phyloP scores from a whole-genome alignment of 1,140 invertebrate genomes.

The Trissolcus basalis region DNA sequence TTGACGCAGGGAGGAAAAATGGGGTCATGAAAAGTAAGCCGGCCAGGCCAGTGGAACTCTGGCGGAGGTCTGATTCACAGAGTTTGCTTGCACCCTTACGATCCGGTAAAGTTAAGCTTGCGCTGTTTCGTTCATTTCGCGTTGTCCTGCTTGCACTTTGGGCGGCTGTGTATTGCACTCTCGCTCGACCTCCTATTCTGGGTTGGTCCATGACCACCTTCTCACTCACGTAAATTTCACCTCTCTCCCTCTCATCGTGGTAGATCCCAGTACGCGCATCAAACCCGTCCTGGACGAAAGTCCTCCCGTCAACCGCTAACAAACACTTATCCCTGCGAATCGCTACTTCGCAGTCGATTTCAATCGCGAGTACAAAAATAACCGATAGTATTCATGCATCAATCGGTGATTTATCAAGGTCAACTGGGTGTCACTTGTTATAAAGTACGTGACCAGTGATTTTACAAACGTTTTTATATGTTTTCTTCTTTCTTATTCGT shows the following conservation, averaged over 20 bases:
- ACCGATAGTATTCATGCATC: constrained; percentile 11
- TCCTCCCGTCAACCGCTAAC: constrained; percentile 61
- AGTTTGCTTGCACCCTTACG: constrained; percentile 25
- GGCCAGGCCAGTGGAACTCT: constrained; percentile 27
- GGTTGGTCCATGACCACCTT: constrained; percentile 23
- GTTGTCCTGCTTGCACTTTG: constrained; percentile 10
- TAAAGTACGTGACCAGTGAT: constrained; percentile 13
- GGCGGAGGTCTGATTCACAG: constrained; percentile 24
- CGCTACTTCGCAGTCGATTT: constrained; percentile 7
- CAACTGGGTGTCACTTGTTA: constrained; percentile 15
- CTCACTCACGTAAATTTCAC: constrained; percentile 7
- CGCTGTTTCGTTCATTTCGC: constrained; percentile 34
- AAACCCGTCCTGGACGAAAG: constrained; percentile 72
- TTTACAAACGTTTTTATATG: background rate
- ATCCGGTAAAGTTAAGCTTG: constrained; percentile 47
- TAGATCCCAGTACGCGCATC: constrained; percentile 70
- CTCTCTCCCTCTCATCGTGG: constrained; percentile 46
- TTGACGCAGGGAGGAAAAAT: constrained; percentile 30
- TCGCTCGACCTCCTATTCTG: constrained; percentile 21
- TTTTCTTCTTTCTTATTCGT: no score
- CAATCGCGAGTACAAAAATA: constrained; percentile 6
- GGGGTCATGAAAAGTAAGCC: constrained; percentile 53
- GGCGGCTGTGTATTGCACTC: background rate
- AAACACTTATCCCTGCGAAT: constrained; percentile 17
- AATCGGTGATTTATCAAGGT: constrained; percentile 25